Evolutionary conservation across 1,140 invertebrate species (phyloP).

Genomic region (Lithobius niger): DNA sequence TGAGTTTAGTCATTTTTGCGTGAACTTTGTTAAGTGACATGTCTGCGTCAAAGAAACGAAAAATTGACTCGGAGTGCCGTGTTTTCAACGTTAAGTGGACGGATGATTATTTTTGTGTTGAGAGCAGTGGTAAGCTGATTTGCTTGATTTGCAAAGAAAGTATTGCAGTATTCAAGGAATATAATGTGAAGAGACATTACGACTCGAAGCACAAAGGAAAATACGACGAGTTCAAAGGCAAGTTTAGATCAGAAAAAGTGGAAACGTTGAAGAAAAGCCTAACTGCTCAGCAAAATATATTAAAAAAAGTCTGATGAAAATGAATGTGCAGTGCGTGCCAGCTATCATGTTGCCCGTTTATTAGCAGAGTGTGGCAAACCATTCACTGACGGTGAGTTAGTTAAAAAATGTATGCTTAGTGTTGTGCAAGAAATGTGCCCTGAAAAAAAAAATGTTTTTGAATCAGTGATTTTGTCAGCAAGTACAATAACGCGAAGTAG

Average conservation of each 20-base stretch:
- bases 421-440: constrained; percentile 19
- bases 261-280: neutral
- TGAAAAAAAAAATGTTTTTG: constrained; percentile 17
- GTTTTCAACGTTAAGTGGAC: constrained; percentile 14
- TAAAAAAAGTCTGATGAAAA: neutral
- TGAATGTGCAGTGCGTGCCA: constrained; percentile 13
- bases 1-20: no score
- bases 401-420: constrained; percentile 17
- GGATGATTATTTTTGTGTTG: constrained; percentile 14
- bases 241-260: neutral
- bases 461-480: constrained; percentile 18
- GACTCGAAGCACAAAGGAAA: neutral
- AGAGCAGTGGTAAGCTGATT: constrained; percentile 24
- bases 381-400: constrained; percentile 20
- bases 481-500: constrained; percentile 23
- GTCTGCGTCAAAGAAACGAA: constrained; percentile 13
- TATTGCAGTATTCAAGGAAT: constrained; percentile 25
- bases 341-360: constrained; percentile 11
- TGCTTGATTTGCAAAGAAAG: constrained; percentile 25
- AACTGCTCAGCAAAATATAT: neutral
- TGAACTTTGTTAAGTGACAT: no score
- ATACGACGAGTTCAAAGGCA: neutral
- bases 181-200: constrained; percentile 25
- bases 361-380: constrained; percentile 16
- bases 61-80: constrained; percentile 12